These are phyloP conservation scores for Cylloceria caligata DNA, from an alignment of 2,888 invertebrate species.

Conservation along the genomic window DNA sequence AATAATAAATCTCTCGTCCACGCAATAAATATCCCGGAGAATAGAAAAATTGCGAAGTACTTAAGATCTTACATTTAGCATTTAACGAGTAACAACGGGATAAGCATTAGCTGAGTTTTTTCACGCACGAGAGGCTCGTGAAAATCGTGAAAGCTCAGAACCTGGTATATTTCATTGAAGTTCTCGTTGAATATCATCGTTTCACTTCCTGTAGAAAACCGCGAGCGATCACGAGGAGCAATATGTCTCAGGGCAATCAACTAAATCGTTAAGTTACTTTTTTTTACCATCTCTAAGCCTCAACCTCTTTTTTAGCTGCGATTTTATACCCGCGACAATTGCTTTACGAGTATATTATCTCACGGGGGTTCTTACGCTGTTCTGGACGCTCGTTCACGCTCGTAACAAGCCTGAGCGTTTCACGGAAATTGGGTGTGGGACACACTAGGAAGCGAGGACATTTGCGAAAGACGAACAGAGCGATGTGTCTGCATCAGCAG, in stretches of 20 bases:
- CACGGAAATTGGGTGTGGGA: conserved; percentile 39
- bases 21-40: neutral
- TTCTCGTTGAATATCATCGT: conserved; percentile 21
- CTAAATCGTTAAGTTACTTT: conserved; percentile 25
- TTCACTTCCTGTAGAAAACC: conserved; percentile 51
- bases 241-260: conserved; percentile 45
- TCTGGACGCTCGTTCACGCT: neutral
- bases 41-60: neutral
- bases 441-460: conserved; percentile 14
- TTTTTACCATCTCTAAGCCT: neutral
- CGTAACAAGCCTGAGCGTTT: neutral
- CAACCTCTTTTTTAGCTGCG: neutral
- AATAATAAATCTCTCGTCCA: neutral
- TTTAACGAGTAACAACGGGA: neutral
- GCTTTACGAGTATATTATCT: conserved; percentile 23
- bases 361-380: neutral
- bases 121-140: conserved; percentile 29
- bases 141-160: conserved; percentile 39
- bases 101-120: neutral
- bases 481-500: neutral
- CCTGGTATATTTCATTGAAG: conserved; percentile 7
- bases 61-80: neutral
- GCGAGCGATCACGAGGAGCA: conserved; percentile 23
- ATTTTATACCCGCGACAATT: neutral
- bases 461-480: conserved; percentile 27